Evolutionary conservation across 2,113 vertebrate genomes (phyloP), one percentile per base, ranked within the genome.

Genomic region (Microtus ochrogaster): DNA sequence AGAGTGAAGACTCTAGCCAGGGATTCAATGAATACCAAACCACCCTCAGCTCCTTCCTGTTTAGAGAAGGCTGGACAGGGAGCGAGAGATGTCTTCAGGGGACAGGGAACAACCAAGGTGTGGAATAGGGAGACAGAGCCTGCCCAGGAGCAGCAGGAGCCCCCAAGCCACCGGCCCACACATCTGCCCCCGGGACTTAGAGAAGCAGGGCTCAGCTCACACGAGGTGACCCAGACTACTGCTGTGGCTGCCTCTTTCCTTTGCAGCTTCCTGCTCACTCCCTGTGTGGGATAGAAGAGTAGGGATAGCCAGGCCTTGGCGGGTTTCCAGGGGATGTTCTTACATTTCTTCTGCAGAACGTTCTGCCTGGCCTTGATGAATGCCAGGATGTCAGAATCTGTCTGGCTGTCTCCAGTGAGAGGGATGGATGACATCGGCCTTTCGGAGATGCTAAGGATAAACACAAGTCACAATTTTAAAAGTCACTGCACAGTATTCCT

Each of bases 281-380:
- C 77, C 58, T 26, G 47, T 33, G 13, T 41, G 4, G 65, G 85
- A 6, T n/a, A 88, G 13, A 63, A 68, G 47, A 81, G 52, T 0
- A 0, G 44, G 68, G 52, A 49, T 13, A 24, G 24, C 11, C 4
- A 6, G 44, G 19, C 63, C 41, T 19, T 58, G 3, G 19, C 7
- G 77, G 26, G 11, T 41, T 3, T 12, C 63, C 65, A n/a, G 52
- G 47, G 91, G 94, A 47, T 78, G 91, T 8, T 81, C 97, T 98
- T 98, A 99, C 99, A 99, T 98, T 98, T 98, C 97, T 98, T 99
- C 95, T 98, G 99, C 65, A 99, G 98, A 77, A 99, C 98, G 86
- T 83, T 99, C 96, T 99, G 98, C 92, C 99, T 99, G 94, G 99
- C 99, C 97, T 98, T 99, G 96, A 99, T 97, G 98, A 99, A 99